Percentiles rank a stretch among this genome's conserved stretches.
Conservation (phyloP, 2,888 invertebrate species). For the Atethmia centrago region DNA sequence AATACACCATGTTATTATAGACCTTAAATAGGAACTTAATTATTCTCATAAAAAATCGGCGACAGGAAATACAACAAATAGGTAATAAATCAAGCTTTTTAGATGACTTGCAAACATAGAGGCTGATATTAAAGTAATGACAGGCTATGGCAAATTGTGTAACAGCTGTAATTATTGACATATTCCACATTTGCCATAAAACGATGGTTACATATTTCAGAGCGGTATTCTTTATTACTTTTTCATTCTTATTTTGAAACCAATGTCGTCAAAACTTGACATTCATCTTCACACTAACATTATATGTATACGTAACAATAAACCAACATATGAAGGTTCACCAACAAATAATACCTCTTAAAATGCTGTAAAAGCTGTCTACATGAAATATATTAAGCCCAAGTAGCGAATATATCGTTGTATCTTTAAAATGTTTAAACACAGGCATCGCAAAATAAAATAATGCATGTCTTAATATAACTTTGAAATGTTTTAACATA, state of each 20-base stretch:
- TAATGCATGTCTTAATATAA: background rate
- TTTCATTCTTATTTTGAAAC: background rate
- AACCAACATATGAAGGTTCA: background rate
- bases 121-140: conserved; percentile 46
- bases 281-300: background rate
- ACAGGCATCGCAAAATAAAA: conserved; percentile 17
- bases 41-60: conserved; percentile 14
- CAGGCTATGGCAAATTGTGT: conserved; percentile 20
- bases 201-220: conserved; percentile 34
- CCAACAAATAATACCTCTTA: background rate
- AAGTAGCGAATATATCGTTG: background rate
- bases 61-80: conserved; percentile 36
- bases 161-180: conserved; percentile 36
- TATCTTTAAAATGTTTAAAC: conserved; percentile 12
- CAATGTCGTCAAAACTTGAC: background rate
- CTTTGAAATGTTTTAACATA: background rate
- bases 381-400: conserved; percentile 7
- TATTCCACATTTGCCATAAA: conserved; percentile 27
- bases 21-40: conserved; percentile 8
- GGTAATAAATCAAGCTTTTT: conserved; percentile 55
- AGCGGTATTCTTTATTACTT: background rate
- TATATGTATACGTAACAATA: background rate
- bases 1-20: conserved; percentile 9
- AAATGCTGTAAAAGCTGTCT: background rate
- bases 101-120: conserved; percentile 40